Evolutionary conservation across 2,888 invertebrate genomes (phyloP).

Genomic region (Ennomos quercinarius): DNA sequence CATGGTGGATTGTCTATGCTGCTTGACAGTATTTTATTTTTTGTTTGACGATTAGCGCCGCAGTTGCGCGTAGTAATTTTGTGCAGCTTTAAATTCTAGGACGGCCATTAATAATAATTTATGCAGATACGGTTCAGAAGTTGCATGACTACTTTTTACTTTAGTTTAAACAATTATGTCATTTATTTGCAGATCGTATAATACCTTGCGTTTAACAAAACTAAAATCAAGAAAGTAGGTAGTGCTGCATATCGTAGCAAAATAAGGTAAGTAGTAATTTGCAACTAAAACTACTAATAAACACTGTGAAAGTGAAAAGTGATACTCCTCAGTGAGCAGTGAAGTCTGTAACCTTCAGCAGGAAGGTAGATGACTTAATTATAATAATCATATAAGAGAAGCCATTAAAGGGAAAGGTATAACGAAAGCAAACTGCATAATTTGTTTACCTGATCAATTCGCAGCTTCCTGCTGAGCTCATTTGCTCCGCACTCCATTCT

Average conservation of each 20-base stretch:
- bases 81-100: background rate
- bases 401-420: background rate
- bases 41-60: slow-evolving; percentile 4
- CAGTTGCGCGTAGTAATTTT: slow-evolving; percentile 24
- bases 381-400: no score
- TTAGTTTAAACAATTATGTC: no score
- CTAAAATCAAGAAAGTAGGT: no score
- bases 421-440: background rate
- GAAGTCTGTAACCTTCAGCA: background rate
- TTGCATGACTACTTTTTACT: no score
- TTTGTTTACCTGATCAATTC: slow-evolving; percentile 72
- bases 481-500: slow-evolving; percentile 79
- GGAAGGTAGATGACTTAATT: background rate
- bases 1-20: slow-evolving; percentile 32
- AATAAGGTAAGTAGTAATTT: no score
- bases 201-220: no score
- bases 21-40: slow-evolving; percentile 17
- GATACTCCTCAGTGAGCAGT: background rate
- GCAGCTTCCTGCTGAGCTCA: slow-evolving; percentile 77
- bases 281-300: no score
- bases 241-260: no score
- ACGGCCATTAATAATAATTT: no score
- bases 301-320: background rate
- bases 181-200: no score
- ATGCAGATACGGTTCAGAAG: no score